Conservation (phyloP, 2,888 invertebrate genomes). For the Bhutanitis thaidina region DNA sequence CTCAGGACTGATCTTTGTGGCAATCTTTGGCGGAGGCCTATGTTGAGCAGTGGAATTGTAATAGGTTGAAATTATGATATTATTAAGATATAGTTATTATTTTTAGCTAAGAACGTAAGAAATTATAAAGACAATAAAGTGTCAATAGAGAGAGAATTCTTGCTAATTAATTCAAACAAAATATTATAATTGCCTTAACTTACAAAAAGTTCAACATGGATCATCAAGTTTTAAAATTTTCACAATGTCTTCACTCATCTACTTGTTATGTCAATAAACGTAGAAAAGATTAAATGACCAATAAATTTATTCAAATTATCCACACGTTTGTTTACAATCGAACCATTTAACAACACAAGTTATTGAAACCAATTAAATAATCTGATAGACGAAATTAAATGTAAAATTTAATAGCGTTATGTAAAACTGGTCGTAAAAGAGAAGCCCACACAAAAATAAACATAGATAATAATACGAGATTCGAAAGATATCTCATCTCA, state of each 20-base stretch:
- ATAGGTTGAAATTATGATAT: too few relatives aligned
- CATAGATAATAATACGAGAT: constrained; percentile 5
- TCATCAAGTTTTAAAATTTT: too few relatives aligned
- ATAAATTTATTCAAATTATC: constrained; percentile 8
- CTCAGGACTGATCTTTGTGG: too few relatives aligned
- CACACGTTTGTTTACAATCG: constrained; percentile 8
- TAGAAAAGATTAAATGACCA: not conserved
- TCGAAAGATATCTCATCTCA: constrained; percentile 6
- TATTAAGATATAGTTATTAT: too few relatives aligned
- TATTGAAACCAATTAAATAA: constrained; percentile 11
- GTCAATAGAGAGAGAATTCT: too few relatives aligned
- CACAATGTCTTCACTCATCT: not conserved
- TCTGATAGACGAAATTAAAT: constrained; percentile 8
- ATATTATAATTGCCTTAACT: too few relatives aligned
- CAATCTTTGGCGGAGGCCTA: too few relatives aligned
- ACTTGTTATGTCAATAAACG: not conserved
- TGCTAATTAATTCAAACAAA: too few relatives aligned
- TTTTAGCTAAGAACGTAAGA: too few relatives aligned
- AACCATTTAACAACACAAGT: not conserved
- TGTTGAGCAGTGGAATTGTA: too few relatives aligned
- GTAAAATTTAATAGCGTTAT: constrained; percentile 13
- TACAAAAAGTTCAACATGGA: too few relatives aligned
- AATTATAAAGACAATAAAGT: too few relatives aligned
- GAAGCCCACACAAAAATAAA: constrained; percentile 17
- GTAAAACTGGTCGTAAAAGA: constrained; percentile 12